phyloP scores from a whole-genome alignment of 2,113 vertebrate species.

The Peromyscus maniculatus region DNA sequence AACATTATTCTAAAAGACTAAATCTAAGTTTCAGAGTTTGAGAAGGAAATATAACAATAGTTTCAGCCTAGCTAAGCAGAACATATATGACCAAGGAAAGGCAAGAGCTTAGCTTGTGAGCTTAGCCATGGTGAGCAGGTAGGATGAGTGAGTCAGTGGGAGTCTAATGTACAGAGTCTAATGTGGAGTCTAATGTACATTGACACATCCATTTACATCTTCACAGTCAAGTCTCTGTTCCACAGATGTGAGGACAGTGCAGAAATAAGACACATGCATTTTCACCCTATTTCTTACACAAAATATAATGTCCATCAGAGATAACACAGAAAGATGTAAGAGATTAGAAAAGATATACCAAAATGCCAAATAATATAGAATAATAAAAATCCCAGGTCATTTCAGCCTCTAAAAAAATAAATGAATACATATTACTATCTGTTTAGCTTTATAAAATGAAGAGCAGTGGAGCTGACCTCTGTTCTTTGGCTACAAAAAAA shows the following conservation, averaged over 20 bases:
- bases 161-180: neutral
- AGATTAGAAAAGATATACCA: neutral
- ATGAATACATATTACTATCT: neutral
- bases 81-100: constrained; percentile 19
- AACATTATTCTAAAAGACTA: constrained; percentile 60
- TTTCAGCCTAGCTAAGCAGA: constrained; percentile 42
- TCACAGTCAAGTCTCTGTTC: neutral
- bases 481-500: neutral
- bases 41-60: constrained; percentile 56
- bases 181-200: neutral
- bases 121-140: neutral
- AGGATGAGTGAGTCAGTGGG: neutral
- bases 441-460: neutral
- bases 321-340: neutral
- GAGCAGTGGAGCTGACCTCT: neutral
- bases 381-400: neutral
- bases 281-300: neutral
- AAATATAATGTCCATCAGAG: neutral
- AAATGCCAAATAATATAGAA: neutral
- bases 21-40: constrained; percentile 62
- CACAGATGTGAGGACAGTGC: neutral
- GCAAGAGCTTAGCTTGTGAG: neutral
- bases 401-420: constrained; percentile 2
- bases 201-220: too few species aligned
- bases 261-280: neutral